Evolutionary conservation across 2,888 invertebrate species (phyloP).

Genomic region (Reticulitermes lucifugus): DNA sequence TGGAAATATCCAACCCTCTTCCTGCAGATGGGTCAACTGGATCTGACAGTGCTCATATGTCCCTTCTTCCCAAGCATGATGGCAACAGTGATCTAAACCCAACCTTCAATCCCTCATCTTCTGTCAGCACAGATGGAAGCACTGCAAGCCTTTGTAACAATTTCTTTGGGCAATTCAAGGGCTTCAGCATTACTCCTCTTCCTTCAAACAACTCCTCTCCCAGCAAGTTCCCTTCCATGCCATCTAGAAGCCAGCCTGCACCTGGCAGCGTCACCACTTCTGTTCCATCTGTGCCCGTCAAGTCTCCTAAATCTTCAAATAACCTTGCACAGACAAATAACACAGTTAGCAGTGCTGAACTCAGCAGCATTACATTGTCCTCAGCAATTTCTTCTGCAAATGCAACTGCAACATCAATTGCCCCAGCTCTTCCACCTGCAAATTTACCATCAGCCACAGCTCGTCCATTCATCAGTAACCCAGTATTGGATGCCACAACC

Average conservation of each 20-base stretch:
- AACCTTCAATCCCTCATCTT: constrained; percentile 30
- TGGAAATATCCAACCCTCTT: constrained; percentile 53
- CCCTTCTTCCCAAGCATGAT: constrained; percentile 51
- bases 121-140: constrained; percentile 16
- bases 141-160: constrained; percentile 61
- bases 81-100: constrained; percentile 9
- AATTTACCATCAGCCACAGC: constrained; percentile 70
- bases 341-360: constrained; percentile 50
- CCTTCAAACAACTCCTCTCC: constrained; percentile 45
- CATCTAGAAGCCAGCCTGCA: constrained; percentile 44
- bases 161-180: constrained; percentile 89
- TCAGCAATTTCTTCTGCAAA: constrained; percentile 57
- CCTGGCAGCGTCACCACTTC: constrained; percentile 13
- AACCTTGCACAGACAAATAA: constrained; percentile 54
- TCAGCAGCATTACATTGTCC: constrained; percentile 53
- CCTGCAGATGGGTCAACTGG: constrained; percentile 43
- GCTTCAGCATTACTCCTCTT: constrained; percentile 75
- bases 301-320: constrained; percentile 56
- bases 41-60: constrained; percentile 52
- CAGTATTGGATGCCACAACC: constrained; percentile 84
- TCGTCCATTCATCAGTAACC: constrained; percentile 84
- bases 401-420: not conserved
- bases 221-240: constrained; percentile 51
- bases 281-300: constrained; percentile 57
- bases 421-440: constrained; percentile 70